Evolutionary conservation across 2,888 invertebrate species (phyloP).

Genomic region (Exephanes ischioxanthus): DNA sequence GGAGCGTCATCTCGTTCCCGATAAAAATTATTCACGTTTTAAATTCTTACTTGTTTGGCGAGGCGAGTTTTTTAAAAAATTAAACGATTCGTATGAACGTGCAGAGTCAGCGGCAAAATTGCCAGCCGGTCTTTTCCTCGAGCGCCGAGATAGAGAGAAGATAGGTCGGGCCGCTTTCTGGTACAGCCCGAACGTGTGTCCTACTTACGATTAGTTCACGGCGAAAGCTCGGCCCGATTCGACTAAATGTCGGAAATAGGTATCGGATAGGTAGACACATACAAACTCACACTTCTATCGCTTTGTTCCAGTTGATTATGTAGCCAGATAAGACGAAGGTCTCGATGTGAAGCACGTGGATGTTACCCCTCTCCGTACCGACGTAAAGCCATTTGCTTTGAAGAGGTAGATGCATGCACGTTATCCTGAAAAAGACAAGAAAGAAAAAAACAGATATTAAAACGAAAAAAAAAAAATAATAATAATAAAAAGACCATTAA

Average conservation of each 20-base stretch:
- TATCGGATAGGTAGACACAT: constrained; percentile 58
- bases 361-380: constrained; percentile 99
- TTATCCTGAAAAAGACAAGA: constrained; percentile 89
- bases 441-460: neutral
- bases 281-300: constrained; percentile 98
- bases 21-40: constrained; percentile 59
- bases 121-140: constrained; percentile 26
- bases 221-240: constrained; percentile 61
- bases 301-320: constrained; percentile 99
- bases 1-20: constrained; percentile 42
- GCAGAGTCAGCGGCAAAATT: constrained; percentile 57
- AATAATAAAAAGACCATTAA: neutral
- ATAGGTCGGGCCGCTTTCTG: constrained; percentile 2
- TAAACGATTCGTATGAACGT: constrained; percentile 43
- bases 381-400: constrained; percentile 99
- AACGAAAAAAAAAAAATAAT: neutral
- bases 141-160: neutral
- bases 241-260: constrained; percentile 64
- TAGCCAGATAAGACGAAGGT: constrained; percentile 98
- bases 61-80: constrained; percentile 8
- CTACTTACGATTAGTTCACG: constrained; percentile 67
- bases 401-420: constrained; percentile 97
- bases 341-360: constrained; percentile 98
- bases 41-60: constrained; percentile 47
- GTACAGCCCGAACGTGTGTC: constrained; percentile 56